phyloP scores from a whole-genome alignment of 2,113 vertebrate species.

The Motacilla tschutschensis region DNA sequence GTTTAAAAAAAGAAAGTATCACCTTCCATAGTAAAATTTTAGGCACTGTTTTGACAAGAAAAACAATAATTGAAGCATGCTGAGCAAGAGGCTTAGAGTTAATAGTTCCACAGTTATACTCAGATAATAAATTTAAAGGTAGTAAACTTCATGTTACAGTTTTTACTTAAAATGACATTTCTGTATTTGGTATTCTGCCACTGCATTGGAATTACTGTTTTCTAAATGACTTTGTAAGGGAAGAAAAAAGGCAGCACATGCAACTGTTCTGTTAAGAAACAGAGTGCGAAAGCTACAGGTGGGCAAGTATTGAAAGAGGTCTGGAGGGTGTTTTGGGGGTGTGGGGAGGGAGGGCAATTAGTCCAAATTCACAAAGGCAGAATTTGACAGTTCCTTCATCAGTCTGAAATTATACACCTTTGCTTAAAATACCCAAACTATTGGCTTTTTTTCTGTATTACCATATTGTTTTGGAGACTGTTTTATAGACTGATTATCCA shows the following conservation, averaged over 20 bases:
- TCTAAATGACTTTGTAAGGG: background rate
- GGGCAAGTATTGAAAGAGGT: background rate
- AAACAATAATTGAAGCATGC: background rate
- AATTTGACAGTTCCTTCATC: background rate
- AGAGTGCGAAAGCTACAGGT: background rate
- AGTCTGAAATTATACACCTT: background rate
- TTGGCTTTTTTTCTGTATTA: background rate
- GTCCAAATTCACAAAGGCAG: background rate
- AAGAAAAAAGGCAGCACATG: background rate
- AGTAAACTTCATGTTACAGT: background rate
- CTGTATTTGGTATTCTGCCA: background rate
- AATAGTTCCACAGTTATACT: background rate
- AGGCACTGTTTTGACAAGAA: background rate
- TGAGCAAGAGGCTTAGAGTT: background rate
- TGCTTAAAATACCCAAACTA: background rate
- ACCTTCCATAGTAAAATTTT: background rate
- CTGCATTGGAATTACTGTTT: background rate
- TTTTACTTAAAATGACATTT: background rate
- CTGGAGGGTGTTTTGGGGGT: fast-evolving
- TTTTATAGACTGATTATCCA: background rate
- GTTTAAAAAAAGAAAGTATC: background rate
- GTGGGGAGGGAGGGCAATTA: background rate
- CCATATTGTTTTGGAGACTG: background rate
- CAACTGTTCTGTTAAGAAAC: background rate
- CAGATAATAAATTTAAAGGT: background rate